A percentile compares a stretch with the other conserved stretches of the same genome.
Evolutionary conservation across 2,113 vertebrate species (phyloP).

Genomic region (Anthoscopus minutus): DNA sequence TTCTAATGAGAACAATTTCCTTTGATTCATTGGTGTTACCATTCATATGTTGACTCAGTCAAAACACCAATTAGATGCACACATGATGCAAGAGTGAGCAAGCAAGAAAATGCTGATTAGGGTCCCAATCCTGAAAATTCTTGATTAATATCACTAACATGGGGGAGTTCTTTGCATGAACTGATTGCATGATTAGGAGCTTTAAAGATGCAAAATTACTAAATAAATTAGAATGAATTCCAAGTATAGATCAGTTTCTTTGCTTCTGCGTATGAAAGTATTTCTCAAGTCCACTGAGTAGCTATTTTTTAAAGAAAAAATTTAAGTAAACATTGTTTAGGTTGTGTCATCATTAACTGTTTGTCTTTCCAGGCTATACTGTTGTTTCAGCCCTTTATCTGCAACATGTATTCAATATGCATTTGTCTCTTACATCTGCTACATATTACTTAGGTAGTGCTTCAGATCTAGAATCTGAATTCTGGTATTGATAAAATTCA

Average conservation of each 20-base stretch:
- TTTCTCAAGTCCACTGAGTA: neutral
- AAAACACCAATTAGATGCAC: constrained; percentile 64
- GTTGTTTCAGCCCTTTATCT: neutral
- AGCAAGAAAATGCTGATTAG: neutral
- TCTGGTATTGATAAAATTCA: neutral
- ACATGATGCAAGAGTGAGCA: constrained; percentile 24
- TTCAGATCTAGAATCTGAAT: neutral
- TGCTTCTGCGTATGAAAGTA: neutral
- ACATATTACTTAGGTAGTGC: neutral
- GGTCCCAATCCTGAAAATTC: neutral
- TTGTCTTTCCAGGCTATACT: neutral
- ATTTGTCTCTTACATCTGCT: neutral
- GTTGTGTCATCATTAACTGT: neutral
- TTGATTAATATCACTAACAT: neutral
- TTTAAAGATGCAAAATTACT: neutral
- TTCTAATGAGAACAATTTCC: constrained; percentile 67
- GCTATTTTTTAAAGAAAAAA: neutral
- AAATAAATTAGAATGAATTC: neutral
- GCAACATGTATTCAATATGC: neutral
- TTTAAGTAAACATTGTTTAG: neutral
- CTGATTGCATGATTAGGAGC: neutral
- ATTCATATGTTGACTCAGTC: constrained; percentile 53
- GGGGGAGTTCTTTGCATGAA: neutral
- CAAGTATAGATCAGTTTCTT: neutral
- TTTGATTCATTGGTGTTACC: constrained; percentile 65